Base-by-base conservation (phyloP, 1,140 invertebrate genomes). In the Berghia stephanieae region DNA sequence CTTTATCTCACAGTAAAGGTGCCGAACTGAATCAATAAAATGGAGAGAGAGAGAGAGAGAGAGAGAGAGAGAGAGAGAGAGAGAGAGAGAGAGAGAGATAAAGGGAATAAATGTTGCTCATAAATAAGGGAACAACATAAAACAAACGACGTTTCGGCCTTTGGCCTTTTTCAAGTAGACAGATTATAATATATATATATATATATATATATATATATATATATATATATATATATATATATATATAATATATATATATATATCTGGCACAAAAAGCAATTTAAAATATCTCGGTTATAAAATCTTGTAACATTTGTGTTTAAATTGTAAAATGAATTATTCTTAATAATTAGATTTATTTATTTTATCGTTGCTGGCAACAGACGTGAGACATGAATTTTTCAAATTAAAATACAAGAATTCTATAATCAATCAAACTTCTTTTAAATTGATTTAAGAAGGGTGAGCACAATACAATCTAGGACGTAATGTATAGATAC, bases 401-500 rank as follows among this genome's bases (percentile, higher is more conserved):
- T 82, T n/a, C 76, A 86, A 84, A 67, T 55, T 80, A n/a, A n/a
- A n/a, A n/a, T n/a, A n/a, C n/a, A n/a, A n/a, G n/a, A n/a, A n/a
- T n/a, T n/a, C n/a, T n/a, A n/a, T n/a, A n/a, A n/a, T n/a, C n/a
- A n/a, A n/a, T n/a, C n/a, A n/a, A n/a, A 3, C 73, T 86, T 10
- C 78, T 81, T 44, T 79, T 84, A 40, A 86, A 86, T 67, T 49
- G 52, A 34, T 80, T 86, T 10, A 49, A 74, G 36, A 24, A 78
- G 3, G 81, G 84, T 27, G 57, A 63, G 0, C 78, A 84, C 49
- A 72, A 80, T 57, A 84, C 85, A 0, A 85, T 86, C 78, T 73
- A 80, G 31, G 83, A 83, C n/a, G 69, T 86, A 27, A 74, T 60
- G n/a, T 79, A 46, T 69, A 81, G 13, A 52, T 86, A 84, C 85